Evolutionary conservation across 2,113 vertebrate species (phyloP).

Genomic region (Orientallactaga bullata): DNA sequence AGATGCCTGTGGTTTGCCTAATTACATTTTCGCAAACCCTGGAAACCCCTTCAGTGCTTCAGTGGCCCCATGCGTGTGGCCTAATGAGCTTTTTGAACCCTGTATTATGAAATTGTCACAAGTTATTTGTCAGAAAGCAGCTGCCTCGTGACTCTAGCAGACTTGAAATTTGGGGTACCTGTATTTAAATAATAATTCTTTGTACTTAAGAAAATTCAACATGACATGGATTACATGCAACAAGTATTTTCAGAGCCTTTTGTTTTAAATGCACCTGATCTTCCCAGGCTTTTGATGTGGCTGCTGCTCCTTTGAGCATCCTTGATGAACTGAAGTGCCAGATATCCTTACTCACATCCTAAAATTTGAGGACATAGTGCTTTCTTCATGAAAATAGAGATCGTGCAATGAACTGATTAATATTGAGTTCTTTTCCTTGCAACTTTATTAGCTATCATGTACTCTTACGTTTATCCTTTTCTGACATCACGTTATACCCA

Average conservation of each 20-base stretch:
- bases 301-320: background rate
- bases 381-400: constrained; percentile 41
- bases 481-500: background rate
- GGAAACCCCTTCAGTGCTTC: constrained; percentile 44
- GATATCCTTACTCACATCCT: background rate
- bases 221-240: background rate
- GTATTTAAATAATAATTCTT: constrained; percentile 57
- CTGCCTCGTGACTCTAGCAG: constrained; percentile 13
- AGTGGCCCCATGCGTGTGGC: constrained; percentile 33
- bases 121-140: constrained; percentile 64
- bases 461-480: background rate
- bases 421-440: constrained; percentile 16
- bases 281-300: background rate
- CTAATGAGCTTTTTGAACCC: constrained; percentile 75
- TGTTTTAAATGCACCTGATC: background rate
- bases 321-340: background rate
- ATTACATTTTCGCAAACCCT: constrained; percentile 80
- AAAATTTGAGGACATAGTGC: background rate
- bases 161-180: constrained; percentile 35
- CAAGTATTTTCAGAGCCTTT: background rate
- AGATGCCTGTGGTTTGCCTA: constrained; percentile 79
- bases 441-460: background rate
- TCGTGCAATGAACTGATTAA: constrained; percentile 25
- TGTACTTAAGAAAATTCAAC: constrained; percentile 38
- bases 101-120: constrained; percentile 71